Evolutionary conservation across 2,888 invertebrate species (phyloP).

Genomic region (Aphrophora alni): DNA sequence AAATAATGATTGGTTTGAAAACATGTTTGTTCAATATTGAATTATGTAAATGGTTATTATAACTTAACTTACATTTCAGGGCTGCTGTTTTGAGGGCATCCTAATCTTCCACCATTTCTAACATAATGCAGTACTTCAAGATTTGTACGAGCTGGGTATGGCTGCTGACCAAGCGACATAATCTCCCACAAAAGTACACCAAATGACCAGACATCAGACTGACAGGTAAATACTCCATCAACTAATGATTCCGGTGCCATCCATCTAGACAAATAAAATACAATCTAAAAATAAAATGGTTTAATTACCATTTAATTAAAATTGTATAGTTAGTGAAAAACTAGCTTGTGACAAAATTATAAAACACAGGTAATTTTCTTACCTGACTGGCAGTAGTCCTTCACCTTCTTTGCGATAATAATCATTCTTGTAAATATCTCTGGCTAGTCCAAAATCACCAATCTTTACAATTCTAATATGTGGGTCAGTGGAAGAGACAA

Average conservation of each 20-base stretch:
- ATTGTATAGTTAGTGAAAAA: not conserved
- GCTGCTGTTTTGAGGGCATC: constrained; percentile 84
- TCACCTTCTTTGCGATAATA: constrained; percentile 96
- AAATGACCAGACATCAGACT: constrained; percentile 97
- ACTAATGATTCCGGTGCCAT: constrained; percentile 97
- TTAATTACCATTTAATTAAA: constrained; percentile 5
- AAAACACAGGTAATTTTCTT: constrained; percentile 21
- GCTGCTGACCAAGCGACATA: constrained; percentile 93
- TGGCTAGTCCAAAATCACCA: constrained; percentile 95
- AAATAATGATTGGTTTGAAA: too few relatives aligned
- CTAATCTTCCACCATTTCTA: constrained; percentile 83
- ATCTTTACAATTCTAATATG: constrained; percentile 87
- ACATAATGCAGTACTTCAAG: constrained; percentile 91
- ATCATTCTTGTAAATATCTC: constrained; percentile 97
- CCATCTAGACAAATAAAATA: constrained; percentile 64
- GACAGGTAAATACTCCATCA: constrained; percentile 95
- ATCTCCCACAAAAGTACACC: constrained; percentile 97
- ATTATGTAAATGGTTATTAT: too few relatives aligned
- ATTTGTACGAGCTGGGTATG: constrained; percentile 93
- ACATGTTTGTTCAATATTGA: too few relatives aligned
- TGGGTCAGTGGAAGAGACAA: constrained; percentile 77
- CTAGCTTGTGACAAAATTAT: not conserved
- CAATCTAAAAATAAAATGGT: not conserved
- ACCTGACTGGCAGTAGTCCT: constrained; percentile 87
- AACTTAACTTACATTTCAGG: constrained; percentile 73